These are phyloP conservation scores for Amphimallon solstitiale DNA, from an alignment of 2,888 invertebrate genomes.

Conservation along the genomic window DNA sequence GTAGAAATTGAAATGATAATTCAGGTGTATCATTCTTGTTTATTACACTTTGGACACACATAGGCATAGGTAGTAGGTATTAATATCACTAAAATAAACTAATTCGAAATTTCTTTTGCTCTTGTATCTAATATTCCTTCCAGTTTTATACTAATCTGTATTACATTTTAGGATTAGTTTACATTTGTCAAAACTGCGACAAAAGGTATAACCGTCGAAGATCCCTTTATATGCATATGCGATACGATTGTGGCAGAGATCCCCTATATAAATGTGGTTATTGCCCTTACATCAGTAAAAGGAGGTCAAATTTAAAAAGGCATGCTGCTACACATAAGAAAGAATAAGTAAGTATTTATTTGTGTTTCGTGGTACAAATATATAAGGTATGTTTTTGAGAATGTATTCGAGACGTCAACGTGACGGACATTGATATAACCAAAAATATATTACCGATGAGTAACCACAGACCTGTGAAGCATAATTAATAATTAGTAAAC, in stretches of 20 bases:
- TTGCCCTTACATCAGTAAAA: conserved; percentile 1
- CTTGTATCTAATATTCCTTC: background rate
- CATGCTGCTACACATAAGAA: background rate
- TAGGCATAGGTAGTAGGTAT: too few species aligned
- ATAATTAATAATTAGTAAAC: too few species aligned
- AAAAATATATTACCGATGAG: too few species aligned
- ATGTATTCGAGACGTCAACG: too few species aligned
- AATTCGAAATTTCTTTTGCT: too few species aligned
- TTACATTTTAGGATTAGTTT: conserved; percentile 1
- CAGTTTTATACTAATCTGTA: background rate
- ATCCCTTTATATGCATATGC: conserved; percentile 21
- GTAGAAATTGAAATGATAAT: too few species aligned
- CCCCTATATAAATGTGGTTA: background rate
- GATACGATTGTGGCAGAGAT: conserved; percentile 31
- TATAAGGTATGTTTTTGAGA: too few species aligned
- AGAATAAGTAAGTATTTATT: background rate
- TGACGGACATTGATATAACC: too few species aligned
- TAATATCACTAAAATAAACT: too few species aligned
- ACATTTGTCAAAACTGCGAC: conserved; percentile 14
- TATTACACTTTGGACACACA: too few species aligned
- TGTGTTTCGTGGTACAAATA: background rate
- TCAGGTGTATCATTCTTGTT: too few species aligned
- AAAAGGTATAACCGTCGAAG: conserved; percentile 2
- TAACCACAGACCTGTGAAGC: too few species aligned
- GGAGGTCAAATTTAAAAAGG: conserved; percentile 17